phyloP scores from a whole-genome alignment of 2,797 vertebrate genomes.

The Micropoecilia bifurca region DNA sequence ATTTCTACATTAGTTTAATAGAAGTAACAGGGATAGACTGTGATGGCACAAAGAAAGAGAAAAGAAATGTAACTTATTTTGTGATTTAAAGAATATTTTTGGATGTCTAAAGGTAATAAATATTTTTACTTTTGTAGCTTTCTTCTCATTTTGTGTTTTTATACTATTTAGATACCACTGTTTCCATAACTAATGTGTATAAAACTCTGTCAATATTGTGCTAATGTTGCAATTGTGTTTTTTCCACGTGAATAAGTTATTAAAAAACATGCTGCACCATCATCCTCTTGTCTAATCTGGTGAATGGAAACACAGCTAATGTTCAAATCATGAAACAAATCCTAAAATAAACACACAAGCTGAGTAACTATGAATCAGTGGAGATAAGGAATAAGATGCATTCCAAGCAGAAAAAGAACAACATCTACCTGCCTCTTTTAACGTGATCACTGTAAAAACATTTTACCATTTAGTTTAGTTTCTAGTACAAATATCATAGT shows the following conservation, averaged over 20 bases:
- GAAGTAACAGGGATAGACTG: not conserved
- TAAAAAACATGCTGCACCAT: too few relatives aligned
- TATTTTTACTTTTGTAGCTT: not conserved
- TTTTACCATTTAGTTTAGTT: too few relatives aligned
- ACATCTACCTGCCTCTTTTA: too few relatives aligned
- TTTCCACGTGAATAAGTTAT: too few relatives aligned
- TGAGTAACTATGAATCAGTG: not conserved
- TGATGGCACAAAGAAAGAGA: not conserved
- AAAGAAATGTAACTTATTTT: not conserved
- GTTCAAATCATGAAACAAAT: not conserved
- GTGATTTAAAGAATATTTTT: not conserved
- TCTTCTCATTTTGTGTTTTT: not conserved
- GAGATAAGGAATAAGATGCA: not conserved
- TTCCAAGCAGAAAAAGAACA: not conserved
- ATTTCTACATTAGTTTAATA: not conserved
- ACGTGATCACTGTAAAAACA: too few relatives aligned
- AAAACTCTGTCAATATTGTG: too few relatives aligned
- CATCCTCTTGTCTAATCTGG: too few relatives aligned
- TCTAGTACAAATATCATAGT: too few relatives aligned
- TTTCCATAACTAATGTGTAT: too few relatives aligned
- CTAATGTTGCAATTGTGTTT: too few relatives aligned
- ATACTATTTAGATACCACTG: not conserved
- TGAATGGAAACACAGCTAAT: not conserved
- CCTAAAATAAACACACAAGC: not conserved
- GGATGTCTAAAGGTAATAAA: not conserved